Conservation (phyloP, 2,888 invertebrate genomes). For the Coecobrya sp. region DNA sequence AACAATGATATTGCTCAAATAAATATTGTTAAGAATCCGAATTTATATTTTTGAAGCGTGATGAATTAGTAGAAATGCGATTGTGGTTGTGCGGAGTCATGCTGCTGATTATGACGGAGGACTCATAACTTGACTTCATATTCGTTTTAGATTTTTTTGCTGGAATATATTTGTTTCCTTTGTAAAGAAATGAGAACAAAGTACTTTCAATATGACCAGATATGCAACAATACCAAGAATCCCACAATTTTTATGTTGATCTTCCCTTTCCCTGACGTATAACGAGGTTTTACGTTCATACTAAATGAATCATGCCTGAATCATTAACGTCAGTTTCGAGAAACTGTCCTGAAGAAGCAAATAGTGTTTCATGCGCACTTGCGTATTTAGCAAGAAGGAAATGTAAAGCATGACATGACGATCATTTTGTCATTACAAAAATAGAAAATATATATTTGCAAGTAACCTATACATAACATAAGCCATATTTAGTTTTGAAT, state of each 20-base stretch:
- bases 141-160: not conserved
- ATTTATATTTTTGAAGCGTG: slow-evolving; percentile 72
- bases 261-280: not conserved
- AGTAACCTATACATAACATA: not conserved
- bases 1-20: slow-evolving; percentile 69
- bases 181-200: not conserved
- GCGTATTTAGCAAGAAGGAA: not conserved
- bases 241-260: not conserved
- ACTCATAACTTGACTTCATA: slow-evolving; percentile 26
- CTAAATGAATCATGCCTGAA: no score
- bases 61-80: slow-evolving; percentile 64
- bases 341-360: not conserved
- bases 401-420: slow-evolving; percentile 21
- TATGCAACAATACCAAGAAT: not conserved
- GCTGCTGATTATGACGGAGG: slow-evolving; percentile 77
- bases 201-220: not conserved
- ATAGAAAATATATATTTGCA: not conserved
- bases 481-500: not conserved
- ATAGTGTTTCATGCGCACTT: not conserved
- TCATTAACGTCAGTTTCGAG: no score
- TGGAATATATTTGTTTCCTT: not conserved
- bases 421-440: not conserved
- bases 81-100: slow-evolving; percentile 67
- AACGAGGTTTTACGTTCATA: no score
- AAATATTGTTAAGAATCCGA: slow-evolving; percentile 48